These are phyloP conservation scores for Drosophila suzukii DNA, from an alignment of 1,140 invertebrate genomes.

Conservation along the genomic window DNA sequence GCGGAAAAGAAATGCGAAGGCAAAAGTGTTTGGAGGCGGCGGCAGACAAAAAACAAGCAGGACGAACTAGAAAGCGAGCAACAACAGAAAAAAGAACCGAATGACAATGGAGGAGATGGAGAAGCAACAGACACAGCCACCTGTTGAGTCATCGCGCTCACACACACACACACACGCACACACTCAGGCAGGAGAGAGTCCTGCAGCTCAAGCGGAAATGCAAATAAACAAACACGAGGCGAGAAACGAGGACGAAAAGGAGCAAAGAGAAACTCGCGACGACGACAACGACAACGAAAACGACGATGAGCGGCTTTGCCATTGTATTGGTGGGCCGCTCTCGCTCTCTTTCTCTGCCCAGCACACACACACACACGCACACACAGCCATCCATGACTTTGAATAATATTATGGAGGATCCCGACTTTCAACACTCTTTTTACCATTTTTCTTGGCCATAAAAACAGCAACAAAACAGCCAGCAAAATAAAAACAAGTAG, in stretches of 20 bases:
- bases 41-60: slow-evolving; percentile 67
- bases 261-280: slow-evolving; percentile 62
- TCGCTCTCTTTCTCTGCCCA: slow-evolving; percentile 14
- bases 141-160: slow-evolving; percentile 59
- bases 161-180: slow-evolving; percentile 25
- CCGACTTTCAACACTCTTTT: slow-evolving; percentile 69
- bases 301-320: slow-evolving; percentile 41
- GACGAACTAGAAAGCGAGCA: slow-evolving; percentile 76
- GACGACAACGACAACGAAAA: slow-evolving; percentile 48
- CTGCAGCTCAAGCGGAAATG: slow-evolving; percentile 81
- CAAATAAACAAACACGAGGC: slow-evolving; percentile 81
- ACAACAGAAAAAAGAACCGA: slow-evolving; percentile 64
- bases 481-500: slow-evolving; percentile 54
- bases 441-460: slow-evolving; percentile 40
- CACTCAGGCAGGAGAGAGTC: slow-evolving; percentile 42
- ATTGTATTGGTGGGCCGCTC: slow-evolving; percentile 43
- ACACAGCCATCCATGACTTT: slow-evolving; percentile 55
- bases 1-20: slow-evolving; percentile 64
- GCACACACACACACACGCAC: slow-evolving; percentile 1
- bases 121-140: slow-evolving; percentile 69
- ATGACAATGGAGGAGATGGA: slow-evolving; percentile 64
- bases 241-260: slow-evolving; percentile 43
- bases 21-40: slow-evolving; percentile 76
- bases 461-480: slow-evolving; percentile 20
- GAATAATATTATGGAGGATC: slow-evolving; percentile 78